phyloP scores from a whole-genome alignment of 1,140 invertebrate genomes.

The Dinoponera quadriceps region DNA sequence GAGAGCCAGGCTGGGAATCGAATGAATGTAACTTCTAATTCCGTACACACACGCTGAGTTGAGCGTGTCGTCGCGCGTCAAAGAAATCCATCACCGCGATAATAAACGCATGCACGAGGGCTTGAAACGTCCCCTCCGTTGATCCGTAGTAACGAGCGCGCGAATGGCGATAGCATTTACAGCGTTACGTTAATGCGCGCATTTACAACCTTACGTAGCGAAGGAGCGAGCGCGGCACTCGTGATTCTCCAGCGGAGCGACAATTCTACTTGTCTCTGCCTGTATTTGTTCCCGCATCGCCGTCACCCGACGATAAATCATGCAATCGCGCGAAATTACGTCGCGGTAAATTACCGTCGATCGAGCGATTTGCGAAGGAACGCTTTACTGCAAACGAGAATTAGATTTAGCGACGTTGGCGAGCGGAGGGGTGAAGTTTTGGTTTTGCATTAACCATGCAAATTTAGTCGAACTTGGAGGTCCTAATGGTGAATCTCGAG shows the following conservation, averaged over 20 bases:
- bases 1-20: neutral
- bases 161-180: slow-evolving; percentile 4
- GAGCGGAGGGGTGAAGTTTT: no score
- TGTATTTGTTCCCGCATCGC: neutral
- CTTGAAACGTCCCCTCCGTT: neutral
- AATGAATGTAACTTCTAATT: slow-evolving; percentile 36
- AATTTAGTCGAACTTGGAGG: no score
- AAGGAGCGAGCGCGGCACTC: neutral
- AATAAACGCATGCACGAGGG: neutral
- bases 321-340: no score
- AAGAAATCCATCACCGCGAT: neutral
- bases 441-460: no score
- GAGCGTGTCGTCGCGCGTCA: neutral
- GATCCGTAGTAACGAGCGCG: neutral
- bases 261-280: neutral
- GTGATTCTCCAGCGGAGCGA: neutral
- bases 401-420: no score
- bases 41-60: neutral
- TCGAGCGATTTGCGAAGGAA: no score
- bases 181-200: neutral
- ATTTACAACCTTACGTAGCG: neutral
- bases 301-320: neutral
- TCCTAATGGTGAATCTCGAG: no score
- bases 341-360: no score
- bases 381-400: no score